These are phyloP conservation scores for Xanthia icteritia DNA, from an alignment of 2,888 invertebrate genomes.

Conservation along the genomic window DNA sequence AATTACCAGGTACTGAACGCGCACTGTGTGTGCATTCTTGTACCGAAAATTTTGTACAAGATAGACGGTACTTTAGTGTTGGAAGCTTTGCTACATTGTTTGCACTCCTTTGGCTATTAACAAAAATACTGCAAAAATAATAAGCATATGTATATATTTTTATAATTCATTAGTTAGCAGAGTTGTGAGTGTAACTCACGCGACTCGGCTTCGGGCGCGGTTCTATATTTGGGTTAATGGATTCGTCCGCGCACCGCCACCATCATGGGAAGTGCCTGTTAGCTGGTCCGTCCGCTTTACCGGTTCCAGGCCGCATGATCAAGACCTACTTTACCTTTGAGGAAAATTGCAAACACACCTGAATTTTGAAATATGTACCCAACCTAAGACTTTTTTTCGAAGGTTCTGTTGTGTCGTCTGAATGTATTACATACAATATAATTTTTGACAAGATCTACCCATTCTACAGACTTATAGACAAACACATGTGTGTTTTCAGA, in stretches of 20 bases:
- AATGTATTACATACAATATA: too few species aligned
- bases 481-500: conserved; percentile 15
- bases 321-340: conserved; percentile 62
- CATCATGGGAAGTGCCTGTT: conserved; percentile 89
- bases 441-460: neutral
- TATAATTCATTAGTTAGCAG: conserved; percentile 53
- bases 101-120: neutral
- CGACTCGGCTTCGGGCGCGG: conserved; percentile 84
- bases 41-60: conserved; percentile 25
- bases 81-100: neutral
- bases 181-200: conserved; percentile 75
- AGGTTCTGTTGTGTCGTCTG: neutral
- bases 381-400: neutral
- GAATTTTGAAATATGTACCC: neutral
- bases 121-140: conserved; percentile 17
- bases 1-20: conserved; percentile 3
- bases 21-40: conserved; percentile 20
- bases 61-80: conserved; percentile 4
- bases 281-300: conserved; percentile 80
- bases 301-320: conserved; percentile 70
- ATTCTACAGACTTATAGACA: neutral
- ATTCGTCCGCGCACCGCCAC: conserved; percentile 87
- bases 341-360: conserved; percentile 18
- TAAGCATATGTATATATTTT: conserved; percentile 24
- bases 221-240: conserved; percentile 90